Base-by-base conservation (phyloP, 1,140 invertebrate species). In the Elymnias hypermnestra region DNA sequence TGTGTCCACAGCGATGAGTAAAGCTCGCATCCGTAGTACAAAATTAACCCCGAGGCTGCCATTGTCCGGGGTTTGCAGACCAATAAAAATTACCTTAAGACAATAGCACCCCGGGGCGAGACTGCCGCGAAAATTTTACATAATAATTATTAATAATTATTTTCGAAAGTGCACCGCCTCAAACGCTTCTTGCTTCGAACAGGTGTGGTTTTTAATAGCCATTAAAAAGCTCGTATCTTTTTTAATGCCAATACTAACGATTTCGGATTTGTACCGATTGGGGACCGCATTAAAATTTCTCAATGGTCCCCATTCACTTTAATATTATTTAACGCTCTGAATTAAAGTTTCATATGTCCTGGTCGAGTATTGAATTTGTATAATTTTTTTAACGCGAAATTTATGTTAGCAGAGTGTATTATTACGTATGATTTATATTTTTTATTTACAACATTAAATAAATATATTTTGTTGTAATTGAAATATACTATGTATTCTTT, bases 41-140 rank as follows among this genome's bases (percentile, higher is more conserved):
- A 10, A 52, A 58, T 54, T 35, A 35, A 39, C 45, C 56, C 47
- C 31, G 45, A 45, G 56, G 56, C 59, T 58, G 45, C 75, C 81
- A 85, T 83, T 83, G 81, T 85, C 74, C 67, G 40, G 65, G 70
- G 69, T 72, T 31, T 66, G 63, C 62, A 66, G 72, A 77, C 67
- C 67, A 72, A 77, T 73, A 84, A 84, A 85, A 85, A 76, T 61
- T 58, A 61, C 57, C 71, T 83, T 81, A 83, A 83, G 71, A 85
- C 78, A 85, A 85, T 83, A 72, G 72, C 72, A 73, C 76, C 81
- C 52, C 54, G 41, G 77, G 81, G 75, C 46, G 39, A 41, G 47
- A 62, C 64, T 62, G 67, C 68, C 53, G 60, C 64, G 52, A 63
- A 71, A 72, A 72, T 72, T 77, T 64, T 74, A 62, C 72, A 69